A percentile compares a stretch with the other conserved stretches of the same genome.
Evolutionary conservation across 2,888 invertebrate genomes (phyloP).

Genomic region (Diaphora mendica): DNA sequence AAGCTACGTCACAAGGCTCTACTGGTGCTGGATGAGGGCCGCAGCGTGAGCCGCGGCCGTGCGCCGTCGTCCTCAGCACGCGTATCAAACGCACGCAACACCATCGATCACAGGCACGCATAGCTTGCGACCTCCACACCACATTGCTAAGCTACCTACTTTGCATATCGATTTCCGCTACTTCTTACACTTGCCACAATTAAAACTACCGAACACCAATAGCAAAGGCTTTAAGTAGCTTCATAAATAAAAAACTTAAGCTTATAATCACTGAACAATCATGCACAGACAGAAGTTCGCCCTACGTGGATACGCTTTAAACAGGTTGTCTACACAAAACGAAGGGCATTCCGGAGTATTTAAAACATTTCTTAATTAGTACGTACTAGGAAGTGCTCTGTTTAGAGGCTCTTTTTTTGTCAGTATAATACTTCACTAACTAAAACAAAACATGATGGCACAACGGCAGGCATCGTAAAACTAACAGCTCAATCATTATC

Average conservation of each 20-base stretch:
- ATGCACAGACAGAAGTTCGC: background rate
- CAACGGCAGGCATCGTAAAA: conserved; percentile 1
- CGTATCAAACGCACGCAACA: conserved; percentile 67
- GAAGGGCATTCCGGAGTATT: background rate
- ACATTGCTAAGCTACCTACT: conserved; percentile 67
- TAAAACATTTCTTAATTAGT: background rate
- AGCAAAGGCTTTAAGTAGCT: background rate
- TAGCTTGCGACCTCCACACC: conserved; percentile 66
- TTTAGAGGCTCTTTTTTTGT: background rate
- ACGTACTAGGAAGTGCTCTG: background rate
- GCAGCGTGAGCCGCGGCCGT: conserved; percentile 55
- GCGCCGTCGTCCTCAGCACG: conserved; percentile 59
- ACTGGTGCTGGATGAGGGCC: conserved; percentile 63
- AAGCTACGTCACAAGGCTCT: conserved; percentile 64
- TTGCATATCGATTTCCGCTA: conserved; percentile 70
- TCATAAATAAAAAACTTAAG: background rate
- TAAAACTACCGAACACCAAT: conserved; percentile 42
- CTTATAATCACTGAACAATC: background rate
- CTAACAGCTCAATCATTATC: conserved; percentile 8
- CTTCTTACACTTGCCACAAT: conserved; percentile 43
- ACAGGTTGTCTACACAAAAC: background rate
- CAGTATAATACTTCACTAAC: conserved; percentile 1
- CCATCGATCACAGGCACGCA: conserved; percentile 80
- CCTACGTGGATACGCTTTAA: background rate
- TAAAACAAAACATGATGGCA: conserved; percentile 6